A percentile compares a stretch with the other conserved stretches of the same genome.
Conservation (phyloP, 1,140 invertebrate genomes). For the Megathymus violae region DNA sequence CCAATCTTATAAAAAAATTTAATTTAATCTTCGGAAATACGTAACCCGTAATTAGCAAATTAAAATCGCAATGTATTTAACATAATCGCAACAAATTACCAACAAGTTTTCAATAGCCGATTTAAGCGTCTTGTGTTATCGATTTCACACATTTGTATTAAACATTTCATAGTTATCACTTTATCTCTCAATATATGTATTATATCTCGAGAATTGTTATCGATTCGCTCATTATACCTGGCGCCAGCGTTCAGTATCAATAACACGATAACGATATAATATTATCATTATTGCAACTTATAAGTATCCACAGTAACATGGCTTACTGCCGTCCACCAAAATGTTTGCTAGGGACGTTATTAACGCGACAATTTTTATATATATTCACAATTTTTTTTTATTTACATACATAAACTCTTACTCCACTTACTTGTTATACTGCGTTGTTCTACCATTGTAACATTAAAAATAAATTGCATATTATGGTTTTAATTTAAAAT, state of each 20-base stretch:
- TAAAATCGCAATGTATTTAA: too few relatives aligned
- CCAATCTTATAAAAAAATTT: too few relatives aligned
- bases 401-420: too few relatives aligned
- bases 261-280: conserved; percentile 38
- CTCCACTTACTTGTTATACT: too few relatives aligned
- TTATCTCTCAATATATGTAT: conserved; percentile 53
- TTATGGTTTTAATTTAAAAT: too few relatives aligned
- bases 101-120: conserved; percentile 14
- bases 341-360: background rate
- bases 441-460: too few relatives aligned
- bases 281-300: conserved; percentile 39
- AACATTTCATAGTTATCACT: conserved; percentile 51
- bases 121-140: conserved; percentile 29
- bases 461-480: too few relatives aligned
- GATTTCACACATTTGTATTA: conserved; percentile 38
- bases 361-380: background rate
- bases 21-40: too few relatives aligned
- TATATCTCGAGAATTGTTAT: conserved; percentile 47
- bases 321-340: conserved; percentile 6
- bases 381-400: background rate
- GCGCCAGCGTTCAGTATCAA: conserved; percentile 63
- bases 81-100: background rate
- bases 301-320: conserved; percentile 15
- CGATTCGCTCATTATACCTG: conserved; percentile 57
- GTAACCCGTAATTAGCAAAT: too few relatives aligned